A percentile compares a stretch with the other conserved stretches of the same genome.
Conservation (phyloP, 1,140 invertebrate species). For the Leptinotarsa lineolata region DNA sequence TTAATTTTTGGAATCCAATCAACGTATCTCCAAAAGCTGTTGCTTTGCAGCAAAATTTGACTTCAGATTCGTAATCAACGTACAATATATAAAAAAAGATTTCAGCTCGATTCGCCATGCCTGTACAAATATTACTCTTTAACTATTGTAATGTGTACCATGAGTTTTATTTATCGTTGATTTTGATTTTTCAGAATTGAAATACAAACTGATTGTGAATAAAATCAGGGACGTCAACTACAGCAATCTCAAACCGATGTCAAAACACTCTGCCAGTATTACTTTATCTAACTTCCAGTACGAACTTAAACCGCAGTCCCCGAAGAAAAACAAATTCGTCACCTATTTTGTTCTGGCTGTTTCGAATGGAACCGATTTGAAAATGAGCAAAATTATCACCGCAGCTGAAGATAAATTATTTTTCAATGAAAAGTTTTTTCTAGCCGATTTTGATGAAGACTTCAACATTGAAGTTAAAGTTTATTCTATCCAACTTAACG, state of each 20-base stretch:
- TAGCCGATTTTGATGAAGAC: conserved; percentile 23
- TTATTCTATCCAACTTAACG: conserved; percentile 28
- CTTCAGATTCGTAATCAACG: neutral
- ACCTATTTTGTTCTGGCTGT: conserved; percentile 28
- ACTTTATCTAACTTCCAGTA: conserved; percentile 28
- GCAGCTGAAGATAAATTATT: conserved; percentile 4
- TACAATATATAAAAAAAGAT: neutral
- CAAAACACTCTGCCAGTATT: conserved; percentile 15
- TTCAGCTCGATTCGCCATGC: no score
- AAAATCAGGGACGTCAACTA: conserved; percentile 29
- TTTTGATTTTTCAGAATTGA: conserved; percentile 27
- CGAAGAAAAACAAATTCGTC: conserved; percentile 9
- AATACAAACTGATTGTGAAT: conserved; percentile 24
- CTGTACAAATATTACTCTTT: no score
- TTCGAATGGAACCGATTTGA: conserved; percentile 23
- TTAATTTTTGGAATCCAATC: no score
- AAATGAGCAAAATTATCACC: conserved; percentile 22
- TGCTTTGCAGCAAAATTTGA: neutral
- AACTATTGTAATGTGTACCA: neutral
- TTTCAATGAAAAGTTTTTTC: conserved; percentile 16
- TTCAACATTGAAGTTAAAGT: conserved; percentile 32
- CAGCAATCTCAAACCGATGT: neutral
- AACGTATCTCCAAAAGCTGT: no score
- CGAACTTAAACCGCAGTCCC: neutral
- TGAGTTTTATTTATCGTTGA: neutral